A percentile compares a stretch with the other conserved stretches of the same genome.
Conservation (phyloP, 2,797 vertebrate species). For the Myripristis murdjan region DNA sequence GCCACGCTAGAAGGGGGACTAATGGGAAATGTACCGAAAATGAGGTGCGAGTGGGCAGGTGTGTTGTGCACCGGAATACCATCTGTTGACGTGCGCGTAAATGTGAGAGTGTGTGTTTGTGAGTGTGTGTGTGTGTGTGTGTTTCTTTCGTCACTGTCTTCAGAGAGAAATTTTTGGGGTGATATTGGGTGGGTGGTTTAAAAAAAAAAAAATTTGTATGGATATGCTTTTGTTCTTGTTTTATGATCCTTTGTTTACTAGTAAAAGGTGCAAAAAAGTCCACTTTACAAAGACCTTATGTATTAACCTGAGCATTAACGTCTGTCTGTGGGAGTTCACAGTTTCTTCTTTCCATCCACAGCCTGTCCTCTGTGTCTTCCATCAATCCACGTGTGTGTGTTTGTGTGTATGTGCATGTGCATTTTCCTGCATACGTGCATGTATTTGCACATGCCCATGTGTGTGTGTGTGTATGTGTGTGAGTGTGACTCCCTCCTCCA, state of each 20-base stretch:
- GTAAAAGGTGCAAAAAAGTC: constrained; percentile 64
- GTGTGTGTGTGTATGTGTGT: constrained; percentile 2
- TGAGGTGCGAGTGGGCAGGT: constrained; percentile 61
- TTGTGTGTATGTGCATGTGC: no score
- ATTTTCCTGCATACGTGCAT: no score
- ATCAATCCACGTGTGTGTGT: constrained; percentile 5
- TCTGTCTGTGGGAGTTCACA: constrained; percentile 34
- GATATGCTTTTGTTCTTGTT: constrained; percentile 63
- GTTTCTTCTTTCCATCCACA: constrained; percentile 33
- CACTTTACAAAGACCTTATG: constrained; percentile 53
- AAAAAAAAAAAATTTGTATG: constrained; percentile 50
- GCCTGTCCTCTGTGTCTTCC: constrained; percentile 62
- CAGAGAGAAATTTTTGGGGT: constrained; percentile 73
- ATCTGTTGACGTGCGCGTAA: constrained; percentile 36
- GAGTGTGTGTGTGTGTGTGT: constrained; percentile 37
- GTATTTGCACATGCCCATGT: no score
- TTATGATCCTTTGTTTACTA: constrained; percentile 73
- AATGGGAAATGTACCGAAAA: constrained; percentile 23
- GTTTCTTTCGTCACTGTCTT: constrained; percentile 78
- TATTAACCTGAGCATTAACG: constrained; percentile 54
- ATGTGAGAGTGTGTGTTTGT: neutral
- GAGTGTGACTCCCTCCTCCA: constrained; percentile 46
- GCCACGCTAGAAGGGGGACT: constrained; percentile 22
- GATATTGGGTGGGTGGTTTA: constrained; percentile 57
- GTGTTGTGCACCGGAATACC: constrained; percentile 54